These are phyloP conservation scores for Limenitis camilla DNA, from an alignment of 2,888 invertebrate species.

Conservation along the genomic window DNA sequence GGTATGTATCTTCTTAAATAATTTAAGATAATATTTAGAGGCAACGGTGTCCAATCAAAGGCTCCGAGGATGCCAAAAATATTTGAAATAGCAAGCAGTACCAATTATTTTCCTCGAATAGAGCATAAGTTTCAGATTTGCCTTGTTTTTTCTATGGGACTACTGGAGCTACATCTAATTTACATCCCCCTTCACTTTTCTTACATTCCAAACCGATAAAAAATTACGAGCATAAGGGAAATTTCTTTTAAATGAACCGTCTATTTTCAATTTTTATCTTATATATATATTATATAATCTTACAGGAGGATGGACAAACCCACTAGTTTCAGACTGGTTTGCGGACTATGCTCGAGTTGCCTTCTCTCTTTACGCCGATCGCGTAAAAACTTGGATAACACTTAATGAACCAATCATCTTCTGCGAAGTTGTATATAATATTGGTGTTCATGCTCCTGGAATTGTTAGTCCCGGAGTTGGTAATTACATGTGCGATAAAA, in stretches of 20 bases:
- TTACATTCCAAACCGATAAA: too few species aligned
- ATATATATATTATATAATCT: not conserved
- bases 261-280: not conserved
- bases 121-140: too few species aligned
- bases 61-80: too few species aligned
- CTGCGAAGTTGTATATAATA: slow-evolving; percentile 52
- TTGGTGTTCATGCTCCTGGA: slow-evolving; percentile 47
- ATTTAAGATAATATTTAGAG: too few species aligned
- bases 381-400: slow-evolving; percentile 80
- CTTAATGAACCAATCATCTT: slow-evolving; percentile 78
- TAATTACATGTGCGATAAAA: slow-evolving; percentile 76
- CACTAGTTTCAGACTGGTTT: slow-evolving; percentile 76
- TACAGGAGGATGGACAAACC: slow-evolving; percentile 79
- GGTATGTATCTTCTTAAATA: not conserved
- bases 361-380: slow-evolving; percentile 72
- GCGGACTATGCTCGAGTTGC: slow-evolving; percentile 73
- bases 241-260: too few species aligned
- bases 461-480: slow-evolving; percentile 53
- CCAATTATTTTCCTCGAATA: too few species aligned
- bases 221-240: too few species aligned
- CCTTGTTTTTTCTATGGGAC: too few species aligned
- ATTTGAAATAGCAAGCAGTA: too few species aligned
- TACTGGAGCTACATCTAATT: too few species aligned
- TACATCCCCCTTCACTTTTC: too few species aligned
- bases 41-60: too few species aligned